Conservation (phyloP, 2,888 invertebrate genomes). For the Itoplectis maculator region DNA sequence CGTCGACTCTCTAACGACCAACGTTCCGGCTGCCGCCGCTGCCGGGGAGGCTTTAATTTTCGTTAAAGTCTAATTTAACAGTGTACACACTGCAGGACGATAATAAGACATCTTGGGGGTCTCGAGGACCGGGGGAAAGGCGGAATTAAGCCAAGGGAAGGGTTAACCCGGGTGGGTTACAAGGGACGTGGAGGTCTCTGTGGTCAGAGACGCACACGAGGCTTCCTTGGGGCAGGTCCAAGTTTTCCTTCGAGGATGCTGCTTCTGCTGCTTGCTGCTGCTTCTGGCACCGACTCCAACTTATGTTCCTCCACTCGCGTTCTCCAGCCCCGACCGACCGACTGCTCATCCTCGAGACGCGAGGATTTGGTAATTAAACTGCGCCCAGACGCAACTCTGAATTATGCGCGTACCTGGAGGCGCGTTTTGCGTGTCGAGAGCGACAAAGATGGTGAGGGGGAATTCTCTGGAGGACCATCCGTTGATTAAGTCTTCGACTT, state of each 20-base stretch:
- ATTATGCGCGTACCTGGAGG: conserved; percentile 79
- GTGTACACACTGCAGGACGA: conserved; percentile 23
- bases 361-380: conserved; percentile 82
- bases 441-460: conserved; percentile 59
- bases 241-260: conserved; percentile 70
- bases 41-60: conserved; percentile 74
- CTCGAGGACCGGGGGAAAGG: neutral
- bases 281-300: conserved; percentile 36
- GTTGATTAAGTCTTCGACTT: conserved; percentile 80
- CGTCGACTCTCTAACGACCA: conserved; percentile 75
- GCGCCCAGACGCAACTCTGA: conserved; percentile 81
- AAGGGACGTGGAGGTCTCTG: conserved; percentile 51
- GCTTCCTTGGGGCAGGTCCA: conserved; percentile 71
- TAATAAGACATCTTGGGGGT: conserved; percentile 42
- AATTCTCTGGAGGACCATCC: conserved; percentile 79
- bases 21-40: conserved; percentile 23
- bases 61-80: conserved; percentile 74
- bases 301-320: neutral
- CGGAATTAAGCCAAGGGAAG: conserved; percentile 4
- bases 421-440: conserved; percentile 35
- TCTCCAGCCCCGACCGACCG: neutral
- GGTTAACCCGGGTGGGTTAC: conserved; percentile 12
- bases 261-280: conserved; percentile 55
- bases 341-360: conserved; percentile 69
- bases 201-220: conserved; percentile 57